Conservation (phyloP, 2,113 vertebrate genomes). For the Pantherophis guttatus region DNA sequence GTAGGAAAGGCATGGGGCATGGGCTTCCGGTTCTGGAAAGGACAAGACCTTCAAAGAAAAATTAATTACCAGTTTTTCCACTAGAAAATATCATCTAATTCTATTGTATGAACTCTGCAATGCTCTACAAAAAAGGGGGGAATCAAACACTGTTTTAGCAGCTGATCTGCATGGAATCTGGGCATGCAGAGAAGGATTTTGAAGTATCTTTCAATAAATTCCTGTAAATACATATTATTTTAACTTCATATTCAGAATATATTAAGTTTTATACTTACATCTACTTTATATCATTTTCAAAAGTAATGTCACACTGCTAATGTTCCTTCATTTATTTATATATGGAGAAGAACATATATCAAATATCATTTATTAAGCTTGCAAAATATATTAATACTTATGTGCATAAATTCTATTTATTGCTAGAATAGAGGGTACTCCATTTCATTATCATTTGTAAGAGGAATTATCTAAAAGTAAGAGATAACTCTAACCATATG, state of each 20-base stretch:
- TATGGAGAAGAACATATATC: not conserved
- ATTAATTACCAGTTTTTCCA: conserved; percentile 40
- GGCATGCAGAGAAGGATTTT: conserved; percentile 63
- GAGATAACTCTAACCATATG: not conserved
- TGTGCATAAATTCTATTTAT: not conserved
- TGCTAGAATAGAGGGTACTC: not conserved
- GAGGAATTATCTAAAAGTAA: not conserved
- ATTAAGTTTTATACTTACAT: conserved; percentile 67
- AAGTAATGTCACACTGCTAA: not conserved
- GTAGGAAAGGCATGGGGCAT: conserved; percentile 52
- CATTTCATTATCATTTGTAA: not conserved
- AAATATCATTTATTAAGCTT: not conserved
- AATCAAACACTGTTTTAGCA: conserved; percentile 56
- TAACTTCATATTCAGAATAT: too few species aligned
- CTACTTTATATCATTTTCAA: conserved; percentile 48
- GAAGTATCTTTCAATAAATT: conserved; percentile 69
- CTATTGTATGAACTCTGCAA: conserved; percentile 48
- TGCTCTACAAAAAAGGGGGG: conserved; percentile 45
- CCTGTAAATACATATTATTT: conserved; percentile 74
- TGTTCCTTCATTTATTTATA: conserved; percentile 4
- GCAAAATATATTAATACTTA: not conserved
- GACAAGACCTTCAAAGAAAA: conserved; percentile 60
- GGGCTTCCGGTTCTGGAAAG: conserved; percentile 35
- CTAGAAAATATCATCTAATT: conserved; percentile 42
- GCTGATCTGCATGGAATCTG: conserved; percentile 67